Percentiles rank a stretch among this genome's conserved stretches.
Conservation (phyloP, 2,113 vertebrate genomes). For the Nothocercus nigrocapillus region DNA sequence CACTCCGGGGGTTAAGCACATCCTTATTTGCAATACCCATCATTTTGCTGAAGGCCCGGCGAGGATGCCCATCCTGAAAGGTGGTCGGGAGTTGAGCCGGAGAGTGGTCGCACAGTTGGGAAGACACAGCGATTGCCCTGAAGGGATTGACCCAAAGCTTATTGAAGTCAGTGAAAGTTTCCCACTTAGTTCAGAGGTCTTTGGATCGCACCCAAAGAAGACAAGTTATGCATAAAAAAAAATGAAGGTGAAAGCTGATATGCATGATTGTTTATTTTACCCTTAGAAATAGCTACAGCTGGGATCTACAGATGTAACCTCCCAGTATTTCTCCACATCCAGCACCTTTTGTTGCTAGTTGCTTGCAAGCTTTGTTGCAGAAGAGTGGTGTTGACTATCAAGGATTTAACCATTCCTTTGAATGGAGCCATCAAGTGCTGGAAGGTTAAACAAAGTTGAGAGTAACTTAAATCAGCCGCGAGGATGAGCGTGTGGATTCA, state of each 20-base stretch:
- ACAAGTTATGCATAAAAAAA: not conserved
- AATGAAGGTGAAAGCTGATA: not conserved
- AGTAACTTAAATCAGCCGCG: not conserved
- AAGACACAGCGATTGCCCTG: not conserved
- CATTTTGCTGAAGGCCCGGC: not conserved
- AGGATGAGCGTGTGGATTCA: not conserved
- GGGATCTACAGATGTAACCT: not conserved
- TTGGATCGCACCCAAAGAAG: not conserved
- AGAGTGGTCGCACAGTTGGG: not conserved
- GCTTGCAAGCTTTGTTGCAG: not conserved
- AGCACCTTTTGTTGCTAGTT: not conserved
- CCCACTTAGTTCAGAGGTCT: not conserved
- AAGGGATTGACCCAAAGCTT: not conserved
- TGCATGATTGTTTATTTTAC: slow-evolving; percentile 29
- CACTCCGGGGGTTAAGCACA: not conserved
- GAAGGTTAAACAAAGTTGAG: not conserved
- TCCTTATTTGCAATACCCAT: not conserved
- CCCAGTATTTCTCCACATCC: not conserved
- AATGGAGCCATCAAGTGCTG: not conserved
- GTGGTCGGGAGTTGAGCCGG: not conserved
- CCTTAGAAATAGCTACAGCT: not conserved
- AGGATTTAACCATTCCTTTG: not conserved
- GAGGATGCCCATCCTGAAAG: not conserved
- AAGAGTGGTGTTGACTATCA: not conserved
- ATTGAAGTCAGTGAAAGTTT: slow-evolving; percentile 19